Base-by-base conservation (phyloP, 2,888 invertebrate genomes). In the Agrenia bidenticulata region DNA sequence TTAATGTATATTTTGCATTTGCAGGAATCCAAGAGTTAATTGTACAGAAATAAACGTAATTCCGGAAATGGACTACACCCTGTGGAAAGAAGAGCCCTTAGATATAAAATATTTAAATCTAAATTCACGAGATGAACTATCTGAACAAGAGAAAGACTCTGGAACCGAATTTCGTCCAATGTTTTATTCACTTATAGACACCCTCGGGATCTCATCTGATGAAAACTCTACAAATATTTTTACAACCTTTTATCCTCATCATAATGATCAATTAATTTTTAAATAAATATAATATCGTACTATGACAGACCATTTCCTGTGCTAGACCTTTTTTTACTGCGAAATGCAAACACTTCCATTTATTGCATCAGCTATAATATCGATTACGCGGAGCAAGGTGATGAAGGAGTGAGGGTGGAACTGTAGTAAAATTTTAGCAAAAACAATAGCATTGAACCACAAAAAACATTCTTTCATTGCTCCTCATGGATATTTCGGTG, bases 11-110 rank as follows among this genome's bases (percentile, higher is more conserved):
- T n/a, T n/a, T n/a, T n/a, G n/a, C n/a, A n/a, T n/a, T 32, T 64
- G 5, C 37, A 75, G 73, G 42, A 76, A 74, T 54, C 71, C 71
- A 19, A 66, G 70, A 32, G 70, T 69, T 45, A 66, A 63, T 50
- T 74, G 74, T 39, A 60, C 65, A 5, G 55, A 68, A 15, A 54
- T 45, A 11, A 60, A 50, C 13, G 63, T 67, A 19, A 76, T 76
- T 45, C 71, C 73, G 13, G 55, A 49, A 15, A 51, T 70, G 9
- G 66, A 72, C 37, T 69, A 64, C 53, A 59, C 23, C 9, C 64
- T 70, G 1, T 74, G 76, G 76, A 67, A 66, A 17, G 70, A 67
- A 51, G 67, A 67, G 24, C 64, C 68, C 26, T 66, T 69, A 41
- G 60, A 65, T 32, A 32, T 32, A 32, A 32, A 32, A 32, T 32